Evolutionary conservation across 1,140 invertebrate genomes (phyloP), one percentile per base, ranked within the genome.

Genomic region (Drosophila santomea): DNA sequence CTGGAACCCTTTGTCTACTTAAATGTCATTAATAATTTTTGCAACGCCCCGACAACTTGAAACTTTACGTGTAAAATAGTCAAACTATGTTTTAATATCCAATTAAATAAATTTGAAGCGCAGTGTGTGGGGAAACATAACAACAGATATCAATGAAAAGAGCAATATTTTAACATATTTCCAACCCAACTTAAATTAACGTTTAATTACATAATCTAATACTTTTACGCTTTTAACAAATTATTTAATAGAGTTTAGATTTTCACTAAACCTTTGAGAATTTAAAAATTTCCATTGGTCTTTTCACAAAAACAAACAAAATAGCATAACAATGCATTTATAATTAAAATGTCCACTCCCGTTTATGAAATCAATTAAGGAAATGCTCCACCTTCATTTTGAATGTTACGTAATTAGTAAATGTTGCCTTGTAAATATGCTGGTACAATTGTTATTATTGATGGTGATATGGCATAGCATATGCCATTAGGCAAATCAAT

Each of bases 11-110:
- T 39, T 35, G 45, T 54, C 43, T 56, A 41, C 81, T 56, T 54
- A 76, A 88, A 86, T 86, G 83, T 82, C 83, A 86, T 86, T 83
- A 86, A 79, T 78, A 85, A 85, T 86, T 86, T 85, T 74, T 78
- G 78, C 66, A 73, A 78, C 74, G 73, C 82, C 73, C 52, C 41
- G 51, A 47, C 73, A 82, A 83, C 82, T 88, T 82, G 71, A 64
- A 86, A 88, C 69, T 86, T 86, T 69, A 52, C 60, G 62, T 76
- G 78, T 76, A 75, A 68, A 75, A 84, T 88, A 88, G 82, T 81
- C 69, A 76, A 79, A 82, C 78, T 88, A 88, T 75, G 82, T 60
- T 86, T 86, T 86, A 79, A 82, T 82, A 86, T 86, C 82, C 82
- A 79, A 86, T 88, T 88, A 82, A 86, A 88, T 79, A 69, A 68